Evolutionary conservation across 92 coral and sea anemone species (phyloP).

Genomic region (Palythoa heliodiscus): DNA sequence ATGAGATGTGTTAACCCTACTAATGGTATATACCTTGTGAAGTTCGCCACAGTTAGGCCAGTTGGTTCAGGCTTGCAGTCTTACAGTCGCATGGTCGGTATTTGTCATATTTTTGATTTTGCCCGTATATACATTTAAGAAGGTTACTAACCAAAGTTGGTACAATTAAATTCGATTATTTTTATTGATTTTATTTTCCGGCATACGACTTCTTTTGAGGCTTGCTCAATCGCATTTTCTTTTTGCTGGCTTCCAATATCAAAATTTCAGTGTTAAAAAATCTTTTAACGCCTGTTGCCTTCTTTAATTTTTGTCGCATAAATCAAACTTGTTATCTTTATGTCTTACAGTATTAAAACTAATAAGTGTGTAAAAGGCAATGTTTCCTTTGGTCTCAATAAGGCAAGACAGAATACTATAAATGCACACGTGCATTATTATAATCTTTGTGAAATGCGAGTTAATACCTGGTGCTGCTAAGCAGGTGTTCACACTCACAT

Average conservation of each 20-base stretch:
- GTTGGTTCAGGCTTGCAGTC: background rate
- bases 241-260: background rate
- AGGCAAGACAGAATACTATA: too few relatives aligned
- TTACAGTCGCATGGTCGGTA: conserved; percentile 25
- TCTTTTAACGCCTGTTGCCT: background rate
- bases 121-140: background rate
- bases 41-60: background rate
- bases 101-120: background rate
- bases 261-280: background rate
- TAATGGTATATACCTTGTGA: background rate
- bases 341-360: background rate
- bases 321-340: background rate
- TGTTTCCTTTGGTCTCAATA: too few relatives aligned
- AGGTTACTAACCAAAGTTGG: background rate
- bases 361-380: too few relatives aligned
- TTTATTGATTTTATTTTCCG: background rate
- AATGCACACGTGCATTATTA: too few relatives aligned
- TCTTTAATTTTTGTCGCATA: too few relatives aligned
- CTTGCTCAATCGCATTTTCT: background rate
- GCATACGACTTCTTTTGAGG: too few relatives aligned
- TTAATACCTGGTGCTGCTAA: too few relatives aligned
- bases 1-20: background rate
- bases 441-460: too few relatives aligned
- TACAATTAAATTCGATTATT: background rate
- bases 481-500: too few relatives aligned